Evolutionary conservation across 2,113 vertebrate species (phyloP).

Genomic region (Morone saxatilis): DNA sequence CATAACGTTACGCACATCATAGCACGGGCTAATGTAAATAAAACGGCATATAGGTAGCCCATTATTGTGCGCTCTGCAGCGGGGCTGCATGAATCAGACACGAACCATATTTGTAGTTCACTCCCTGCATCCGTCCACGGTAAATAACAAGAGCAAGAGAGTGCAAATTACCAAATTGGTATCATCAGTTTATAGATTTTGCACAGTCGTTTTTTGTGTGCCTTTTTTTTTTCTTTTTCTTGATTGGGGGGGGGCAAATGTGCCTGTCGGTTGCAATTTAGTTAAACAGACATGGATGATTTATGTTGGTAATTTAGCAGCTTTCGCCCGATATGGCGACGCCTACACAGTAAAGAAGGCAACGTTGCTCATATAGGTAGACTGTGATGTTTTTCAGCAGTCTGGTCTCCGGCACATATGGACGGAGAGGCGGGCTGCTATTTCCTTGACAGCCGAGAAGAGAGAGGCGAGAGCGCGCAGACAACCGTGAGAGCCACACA

Average conservation of each 20-base stretch:
- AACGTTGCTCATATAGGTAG: constrained; percentile 26
- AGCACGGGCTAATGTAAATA: constrained; percentile 53
- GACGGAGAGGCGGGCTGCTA: constrained; percentile 65
- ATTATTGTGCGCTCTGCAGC: constrained; percentile 20
- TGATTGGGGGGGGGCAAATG: not conserved
- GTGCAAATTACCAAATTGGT: not conserved
- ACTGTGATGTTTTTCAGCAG: constrained; percentile 41
- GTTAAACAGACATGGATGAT: not conserved
- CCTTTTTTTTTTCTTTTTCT: too few species aligned
- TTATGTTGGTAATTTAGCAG: constrained; percentile 22
- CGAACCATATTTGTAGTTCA: constrained; percentile 5
- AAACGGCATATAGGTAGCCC: constrained; percentile 19
- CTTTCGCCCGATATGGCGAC: constrained; percentile 47
- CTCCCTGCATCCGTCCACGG: constrained; percentile 8
- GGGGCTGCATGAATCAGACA: constrained; percentile 31
- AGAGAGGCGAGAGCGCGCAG: constrained; percentile 62
- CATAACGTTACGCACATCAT: constrained; percentile 50
- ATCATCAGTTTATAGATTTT: not conserved
- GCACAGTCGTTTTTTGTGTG: not conserved
- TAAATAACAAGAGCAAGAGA: not conserved
- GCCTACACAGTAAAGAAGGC: constrained; percentile 23
- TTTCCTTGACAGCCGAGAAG: constrained; percentile 75
- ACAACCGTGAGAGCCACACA: constrained; percentile 45
- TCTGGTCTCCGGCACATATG: constrained; percentile 40
- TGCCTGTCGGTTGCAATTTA: not conserved